A percentile compares a stretch with the other conserved stretches of the same genome.
phyloP scores from a whole-genome alignment of 2,797 vertebrate species.

The Paedocypris micromegethes region DNA sequence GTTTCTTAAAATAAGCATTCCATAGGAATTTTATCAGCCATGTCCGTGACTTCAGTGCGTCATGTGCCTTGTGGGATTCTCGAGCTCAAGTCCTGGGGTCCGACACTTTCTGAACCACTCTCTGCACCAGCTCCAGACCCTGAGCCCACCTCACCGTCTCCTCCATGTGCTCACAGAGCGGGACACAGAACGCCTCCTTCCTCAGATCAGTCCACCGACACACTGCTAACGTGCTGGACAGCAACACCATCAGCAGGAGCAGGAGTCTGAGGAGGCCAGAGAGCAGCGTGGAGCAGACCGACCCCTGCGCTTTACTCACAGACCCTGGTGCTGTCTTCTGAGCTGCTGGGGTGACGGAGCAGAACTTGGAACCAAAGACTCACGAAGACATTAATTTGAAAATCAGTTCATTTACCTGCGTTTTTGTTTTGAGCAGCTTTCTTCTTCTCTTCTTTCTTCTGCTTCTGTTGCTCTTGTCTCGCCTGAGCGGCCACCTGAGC shows the following conservation, averaged over 20 bases:
- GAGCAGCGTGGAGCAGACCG: conserved; percentile 67
- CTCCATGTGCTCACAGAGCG: conserved; percentile 73
- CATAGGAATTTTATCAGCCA: conserved; percentile 84
- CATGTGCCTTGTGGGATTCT: neutral
- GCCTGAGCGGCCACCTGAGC: conserved; percentile 76
- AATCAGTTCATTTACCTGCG: neutral
- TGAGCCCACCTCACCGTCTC: conserved; percentile 72
- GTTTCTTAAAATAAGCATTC: conserved; percentile 65
- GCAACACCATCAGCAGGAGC: conserved; percentile 70
- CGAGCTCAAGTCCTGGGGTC: conserved; percentile 58
- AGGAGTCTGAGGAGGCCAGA: conserved; percentile 74
- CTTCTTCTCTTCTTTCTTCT: conserved; percentile 79
- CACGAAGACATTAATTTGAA: neutral
- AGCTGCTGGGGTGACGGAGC: conserved; percentile 57
- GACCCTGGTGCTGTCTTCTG: conserved; percentile 59
- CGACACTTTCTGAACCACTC: conserved; percentile 76
- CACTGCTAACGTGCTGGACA: conserved; percentile 59
- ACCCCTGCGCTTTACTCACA: conserved; percentile 60
- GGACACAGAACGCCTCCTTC: conserved; percentile 71
- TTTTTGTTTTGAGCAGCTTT: conserved; percentile 57
- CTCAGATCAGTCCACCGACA: conserved; percentile 80
- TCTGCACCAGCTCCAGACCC: conserved; percentile 73
- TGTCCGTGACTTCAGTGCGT: conserved; percentile 46
- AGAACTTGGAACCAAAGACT: neutral
- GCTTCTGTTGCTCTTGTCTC: conserved; percentile 72